Base-by-base conservation (phyloP, 2,888 invertebrate genomes). In the Charanyca ferruginea region DNA sequence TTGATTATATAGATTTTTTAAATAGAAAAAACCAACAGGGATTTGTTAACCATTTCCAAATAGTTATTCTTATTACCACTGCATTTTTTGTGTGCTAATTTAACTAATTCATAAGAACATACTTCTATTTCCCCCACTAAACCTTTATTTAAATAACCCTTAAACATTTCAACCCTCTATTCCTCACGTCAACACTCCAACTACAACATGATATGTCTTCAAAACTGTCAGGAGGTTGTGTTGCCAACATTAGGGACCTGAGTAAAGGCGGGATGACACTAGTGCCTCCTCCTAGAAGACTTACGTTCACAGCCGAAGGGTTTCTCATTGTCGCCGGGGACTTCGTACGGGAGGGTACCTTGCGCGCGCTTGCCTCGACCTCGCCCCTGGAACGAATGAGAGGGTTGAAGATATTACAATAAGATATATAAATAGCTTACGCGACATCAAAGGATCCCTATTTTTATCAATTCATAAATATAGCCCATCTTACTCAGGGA, bases 301-400 rank as follows among this genome's bases (percentile, higher is more conserved):
- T 98, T 97, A 98, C 98, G 97, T 97, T 98, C 98, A 96, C 98
- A 98, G 90, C 97, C 97, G 96, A 97, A 98, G 42, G 98, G 98
- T 91, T 98, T 98, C 90, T 98, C 98, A 53, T 97, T 96, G 91
- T 98, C 98, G 51, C 97, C 97, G 11, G 97, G 96, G 32, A 96
- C 96, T 89, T 97, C 97, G 90, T 97, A 97, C 65, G 96, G 96
- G 0, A 96, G 89, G 0, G 93, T 92, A 54, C 91, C 91, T 69
- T 94, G 95, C 5, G 95, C 92, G 59, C 96, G 95, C 85, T 96
- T 96, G 61, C 81, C 81, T 42, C 96, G 90, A 2, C 96, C 96
- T 53, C 96, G 95, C 72, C 96, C 96, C 95, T 96, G 87, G 0
- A 75, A 73, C n/a, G 18, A 11, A 45, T 18, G 7, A 16, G 32